These are phyloP conservation scores for Martes martes DNA, from an alignment of 2,113 vertebrate species.

Conservation along the genomic window DNA sequence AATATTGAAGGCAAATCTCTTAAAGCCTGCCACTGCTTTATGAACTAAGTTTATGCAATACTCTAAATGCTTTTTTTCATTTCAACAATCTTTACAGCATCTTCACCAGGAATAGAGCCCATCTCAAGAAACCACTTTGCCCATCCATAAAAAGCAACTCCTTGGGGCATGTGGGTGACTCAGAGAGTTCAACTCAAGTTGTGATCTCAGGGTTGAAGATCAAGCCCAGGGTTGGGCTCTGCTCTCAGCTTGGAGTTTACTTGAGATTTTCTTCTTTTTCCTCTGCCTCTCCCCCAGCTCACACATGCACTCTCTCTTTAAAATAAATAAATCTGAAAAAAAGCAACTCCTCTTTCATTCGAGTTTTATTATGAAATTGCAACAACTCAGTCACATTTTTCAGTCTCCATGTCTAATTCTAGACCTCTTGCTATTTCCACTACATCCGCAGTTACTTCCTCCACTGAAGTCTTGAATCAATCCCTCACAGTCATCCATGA, in stretches of 20 bases:
- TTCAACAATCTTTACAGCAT: not conserved
- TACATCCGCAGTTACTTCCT: not conserved
- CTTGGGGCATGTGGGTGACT: not conserved
- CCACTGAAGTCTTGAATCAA: not conserved
- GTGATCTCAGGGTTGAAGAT: not conserved
- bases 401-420: not conserved
- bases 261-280: too few relatives aligned
- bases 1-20: not conserved
- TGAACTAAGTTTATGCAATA: not conserved
- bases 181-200: not conserved
- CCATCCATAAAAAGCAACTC: not conserved
- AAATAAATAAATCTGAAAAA: too few relatives aligned
- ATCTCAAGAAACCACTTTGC: not conserved
- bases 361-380: not conserved
- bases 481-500: not conserved
- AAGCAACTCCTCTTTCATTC: not conserved
- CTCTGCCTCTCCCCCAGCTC: too few relatives aligned
- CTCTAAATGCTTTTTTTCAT: not conserved
- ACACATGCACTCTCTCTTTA: too few relatives aligned
- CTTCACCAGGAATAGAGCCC: not conserved
- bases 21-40: not conserved
- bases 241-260: too few relatives aligned
- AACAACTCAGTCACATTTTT: not conserved
- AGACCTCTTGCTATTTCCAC: not conserved
- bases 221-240: not conserved